Conservation (phyloP, 2,113 vertebrate species). For the Nothoprocta perdicaria region DNA sequence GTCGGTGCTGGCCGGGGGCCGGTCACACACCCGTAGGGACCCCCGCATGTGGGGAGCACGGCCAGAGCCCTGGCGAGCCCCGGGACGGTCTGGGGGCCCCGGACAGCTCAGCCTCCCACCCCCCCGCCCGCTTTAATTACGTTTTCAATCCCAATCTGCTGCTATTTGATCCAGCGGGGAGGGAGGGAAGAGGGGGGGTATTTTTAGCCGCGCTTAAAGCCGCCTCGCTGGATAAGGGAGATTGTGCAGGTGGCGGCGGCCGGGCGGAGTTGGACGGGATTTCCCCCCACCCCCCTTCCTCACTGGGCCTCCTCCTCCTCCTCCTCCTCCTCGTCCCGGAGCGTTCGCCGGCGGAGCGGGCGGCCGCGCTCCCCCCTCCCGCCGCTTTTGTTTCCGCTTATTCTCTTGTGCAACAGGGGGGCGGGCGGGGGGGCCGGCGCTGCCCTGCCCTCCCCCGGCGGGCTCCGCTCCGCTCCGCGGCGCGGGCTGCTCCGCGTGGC, state of each 20-base stretch:
- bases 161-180: conserved; percentile 64
- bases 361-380: background rate
- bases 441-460: background rate
- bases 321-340: background rate
- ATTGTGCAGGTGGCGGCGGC: conserved; percentile 45
- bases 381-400: conserved; percentile 47
- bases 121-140: conserved; percentile 48
- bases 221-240: conserved; percentile 20
- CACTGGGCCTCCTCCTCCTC: background rate
- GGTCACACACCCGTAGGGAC: background rate
- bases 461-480: background rate
- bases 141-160: conserved; percentile 64
- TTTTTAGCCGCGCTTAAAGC: conserved; percentile 65
- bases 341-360: conserved; percentile 6
- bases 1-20: background rate
- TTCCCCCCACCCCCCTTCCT: background rate
- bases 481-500: background rate
- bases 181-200: conserved; percentile 1
- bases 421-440: background rate
- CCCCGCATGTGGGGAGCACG: no score
- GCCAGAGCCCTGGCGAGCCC: background rate
- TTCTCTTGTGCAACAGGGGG: conserved; percentile 29
- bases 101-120: background rate
- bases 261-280: conserved; percentile 40
- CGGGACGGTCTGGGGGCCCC: background rate